A percentile compares a stretch with the other conserved stretches of the same genome.
Conservation (phyloP, 2,888 invertebrate genomes). For the Dynastes tityus region DNA sequence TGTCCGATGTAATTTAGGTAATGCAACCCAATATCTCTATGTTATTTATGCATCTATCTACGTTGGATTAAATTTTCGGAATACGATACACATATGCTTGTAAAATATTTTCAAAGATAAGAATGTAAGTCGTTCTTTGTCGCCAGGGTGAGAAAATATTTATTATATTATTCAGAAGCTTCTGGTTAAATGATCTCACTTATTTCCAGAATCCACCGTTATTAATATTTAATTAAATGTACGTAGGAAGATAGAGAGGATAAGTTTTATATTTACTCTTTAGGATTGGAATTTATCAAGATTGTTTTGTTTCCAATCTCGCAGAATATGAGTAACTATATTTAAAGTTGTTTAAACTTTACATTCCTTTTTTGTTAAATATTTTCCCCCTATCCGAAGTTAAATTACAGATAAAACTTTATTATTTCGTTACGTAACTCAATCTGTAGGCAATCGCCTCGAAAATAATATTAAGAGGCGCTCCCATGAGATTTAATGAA, state of each 20-base stretch:
- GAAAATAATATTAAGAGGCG: conserved; percentile 21
- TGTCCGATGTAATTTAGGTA: neutral
- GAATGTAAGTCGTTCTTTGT: neutral
- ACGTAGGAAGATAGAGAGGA: neutral
- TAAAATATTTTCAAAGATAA: no score
- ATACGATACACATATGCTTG: no score
- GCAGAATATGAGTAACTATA: no score
- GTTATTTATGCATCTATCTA: conserved; percentile 5
- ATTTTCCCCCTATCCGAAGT: neutral
- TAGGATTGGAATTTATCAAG: neutral
- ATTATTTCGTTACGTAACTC: neutral
- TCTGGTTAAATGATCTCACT: conserved; percentile 19
- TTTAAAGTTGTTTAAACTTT: no score
- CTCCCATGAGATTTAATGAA: neutral
- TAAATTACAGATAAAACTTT: no score
- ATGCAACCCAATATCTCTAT: neutral
- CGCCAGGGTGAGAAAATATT: conserved; percentile 2
- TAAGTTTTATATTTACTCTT: neutral
- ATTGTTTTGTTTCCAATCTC: no score
- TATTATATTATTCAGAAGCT: conserved; percentile 21
- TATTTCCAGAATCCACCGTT: conserved; percentile 10
- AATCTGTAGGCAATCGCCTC: neutral
- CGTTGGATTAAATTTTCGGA: neutral
- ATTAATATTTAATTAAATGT: conserved; percentile 18
- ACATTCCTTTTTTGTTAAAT: neutral